Base-by-base conservation (phyloP, 1,140 invertebrate species). In the Andricus grossulariae region DNA sequence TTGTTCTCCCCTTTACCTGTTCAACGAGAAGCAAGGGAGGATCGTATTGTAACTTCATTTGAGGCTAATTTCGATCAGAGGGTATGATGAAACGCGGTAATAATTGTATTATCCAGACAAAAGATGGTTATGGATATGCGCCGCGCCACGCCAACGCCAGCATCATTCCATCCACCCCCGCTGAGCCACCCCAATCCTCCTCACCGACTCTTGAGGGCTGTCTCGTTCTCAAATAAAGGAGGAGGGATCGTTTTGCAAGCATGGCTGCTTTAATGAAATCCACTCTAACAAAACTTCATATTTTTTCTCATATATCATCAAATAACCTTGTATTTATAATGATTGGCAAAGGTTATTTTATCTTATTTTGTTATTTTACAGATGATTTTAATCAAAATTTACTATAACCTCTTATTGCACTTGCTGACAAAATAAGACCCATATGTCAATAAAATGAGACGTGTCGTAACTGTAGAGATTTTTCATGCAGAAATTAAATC, bases 41-140 rank as follows among this genome's bases (percentile, higher is more conserved):
- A 78, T 85, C 86, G 89, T 92, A 91, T 92, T 92, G 90, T 91
- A 91, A 92, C 90, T 92, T 91, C 90, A 90, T 92, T 92, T 91
- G 88, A 88, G 87, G 89, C 91, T 91, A 92, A 92, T 92, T 92
- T 89, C 84, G 84, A 85, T 77, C 84, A 79, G 87, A 87, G 88
- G 85, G 86, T 91, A 92, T 91, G 90, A 92, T 92, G 89, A 91
- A 92, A 91, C 89, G 87, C 86, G 84, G 88, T 90, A 90, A 91
- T 92, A 91, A 92, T 91, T 89, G 87, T 83, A 84, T 92, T 92
- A 92, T 84, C 86, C 82, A 90, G 89, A 91, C 90, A 91, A 91
- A 92, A 89, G 90, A 88, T 79, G 88, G 90, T 92, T 92, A 91
- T 92, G 90, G 91, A 92, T 91, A 92, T 89, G 88, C 88, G 88